These are phyloP conservation scores for Parasteatoda tepidariorum DNA, from an alignment of 1,140 invertebrate species.

Conservation along the genomic window DNA sequence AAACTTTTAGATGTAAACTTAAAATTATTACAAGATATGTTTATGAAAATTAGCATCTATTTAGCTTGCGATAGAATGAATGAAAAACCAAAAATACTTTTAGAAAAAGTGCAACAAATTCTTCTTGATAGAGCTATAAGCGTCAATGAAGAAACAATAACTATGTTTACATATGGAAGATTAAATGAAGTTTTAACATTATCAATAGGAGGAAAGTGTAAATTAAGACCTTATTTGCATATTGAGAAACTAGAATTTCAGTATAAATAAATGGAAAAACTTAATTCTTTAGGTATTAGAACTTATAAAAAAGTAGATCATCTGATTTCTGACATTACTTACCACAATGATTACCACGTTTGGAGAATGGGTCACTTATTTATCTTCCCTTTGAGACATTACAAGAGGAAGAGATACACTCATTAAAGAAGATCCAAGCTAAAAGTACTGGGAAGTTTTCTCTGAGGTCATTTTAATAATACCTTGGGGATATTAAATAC, in stretches of 20 bases:
- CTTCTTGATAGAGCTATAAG: neutral
- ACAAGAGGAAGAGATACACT: no score
- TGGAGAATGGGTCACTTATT: no score
- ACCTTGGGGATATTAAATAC: no score
- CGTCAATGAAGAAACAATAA: neutral
- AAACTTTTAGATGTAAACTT: neutral
- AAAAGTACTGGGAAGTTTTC: no score
- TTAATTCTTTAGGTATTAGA: neutral
- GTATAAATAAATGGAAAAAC: neutral
- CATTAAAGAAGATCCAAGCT: no score
- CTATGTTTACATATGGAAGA: neutral
- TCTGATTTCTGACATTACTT: no score
- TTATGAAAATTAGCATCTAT: neutral
- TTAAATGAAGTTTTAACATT: neutral
- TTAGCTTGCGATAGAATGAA: neutral
- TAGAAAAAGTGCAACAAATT: neutral
- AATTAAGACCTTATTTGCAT: conserved; percentile 6
- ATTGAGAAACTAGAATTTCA: conserved; percentile 5
- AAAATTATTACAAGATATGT: neutral
- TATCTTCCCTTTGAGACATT: neutral
- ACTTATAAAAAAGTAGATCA: no score
- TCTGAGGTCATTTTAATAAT: no score
- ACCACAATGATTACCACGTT: no score
- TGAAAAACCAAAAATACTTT: neutral
- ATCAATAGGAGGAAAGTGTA: neutral